Evolutionary conservation across 2,797 vertebrate species (phyloP).

Genomic region (Peromyscus melanophrys): DNA sequence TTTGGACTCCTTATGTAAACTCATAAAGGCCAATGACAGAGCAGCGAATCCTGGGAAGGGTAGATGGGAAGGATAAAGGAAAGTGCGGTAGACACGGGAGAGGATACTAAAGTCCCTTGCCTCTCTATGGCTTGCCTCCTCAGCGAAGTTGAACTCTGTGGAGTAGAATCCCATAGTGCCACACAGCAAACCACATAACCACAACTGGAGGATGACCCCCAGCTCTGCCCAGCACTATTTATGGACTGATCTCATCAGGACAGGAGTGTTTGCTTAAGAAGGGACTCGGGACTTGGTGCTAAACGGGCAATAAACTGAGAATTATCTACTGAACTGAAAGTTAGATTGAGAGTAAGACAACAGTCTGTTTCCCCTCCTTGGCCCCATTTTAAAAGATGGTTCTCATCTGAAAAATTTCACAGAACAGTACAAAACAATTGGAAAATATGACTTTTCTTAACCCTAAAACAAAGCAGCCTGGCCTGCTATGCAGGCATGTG

Average conservation of each 20-base stretch:
- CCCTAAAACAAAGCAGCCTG: neutral
- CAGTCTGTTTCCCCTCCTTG: constrained; percentile 23
- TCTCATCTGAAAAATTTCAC: neutral
- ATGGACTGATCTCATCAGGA: neutral
- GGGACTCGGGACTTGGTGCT: neutral
- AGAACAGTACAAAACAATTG: neutral
- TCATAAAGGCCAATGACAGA: neutral
- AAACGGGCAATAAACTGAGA: constrained; percentile 48
- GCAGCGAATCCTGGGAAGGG: neutral
- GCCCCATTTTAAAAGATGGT: neutral
- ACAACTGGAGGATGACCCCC: neutral
- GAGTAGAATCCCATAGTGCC: neutral
- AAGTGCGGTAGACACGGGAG: neutral
- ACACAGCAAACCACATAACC: neutral
- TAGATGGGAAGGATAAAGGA: neutral
- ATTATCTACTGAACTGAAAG: constrained; percentile 12
- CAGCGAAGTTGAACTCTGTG: neutral
- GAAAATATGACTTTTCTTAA: constrained; percentile 19
- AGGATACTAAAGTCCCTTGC: neutral
- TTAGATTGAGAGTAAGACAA: neutral
- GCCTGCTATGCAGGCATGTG: neutral
- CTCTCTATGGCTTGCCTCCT: neutral
- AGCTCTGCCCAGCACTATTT: neutral
- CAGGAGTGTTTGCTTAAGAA: neutral
- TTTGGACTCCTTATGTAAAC: neutral